Evolutionary conservation across 2,888 invertebrate species (phyloP), one percentile per base, ranked within the genome.

Genomic region (Metacarcinus magister): DNA sequence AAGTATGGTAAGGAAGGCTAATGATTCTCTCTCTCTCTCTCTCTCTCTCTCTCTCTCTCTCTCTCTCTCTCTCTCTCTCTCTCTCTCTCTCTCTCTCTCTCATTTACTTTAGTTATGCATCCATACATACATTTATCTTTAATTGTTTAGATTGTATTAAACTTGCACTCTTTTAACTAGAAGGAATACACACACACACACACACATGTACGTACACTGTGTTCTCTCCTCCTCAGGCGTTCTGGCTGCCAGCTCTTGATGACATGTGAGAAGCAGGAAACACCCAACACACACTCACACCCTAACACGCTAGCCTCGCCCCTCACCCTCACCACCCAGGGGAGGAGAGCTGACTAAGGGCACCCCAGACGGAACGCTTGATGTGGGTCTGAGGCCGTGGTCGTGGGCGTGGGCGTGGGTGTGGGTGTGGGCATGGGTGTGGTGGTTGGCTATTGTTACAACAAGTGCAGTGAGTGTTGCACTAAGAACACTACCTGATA

Each of bases 1-100:
- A 93, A 99, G 99, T 97, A 99, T 99, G 99, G 99, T 98, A 97
- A 97, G 97, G 94, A 75, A 99, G 99, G 99, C 99, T 98, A 97
- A 97, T 97, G 94, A 75, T 28, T 8, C 8, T 8, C n/a, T 28
- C 28, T 75, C 28, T 75, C 28, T 75, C 28, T 87, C 19, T 93
- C 19, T 92, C 39, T 43, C 16, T 95, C 23, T 44, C 91, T 89
- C 39, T 23, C 28, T 60, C 16, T n/a, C n/a, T n/a, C n/a, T n/a
- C n/a, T n/a, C n/a, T n/a, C n/a, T n/a, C n/a, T n/a, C n/a, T n/a
- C n/a, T n/a, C n/a, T n/a, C n/a, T n/a, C n/a, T n/a, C n/a, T n/a
- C n/a, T n/a, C n/a, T n/a, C n/a, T n/a, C n/a, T n/a, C n/a, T n/a
- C n/a, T 43, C 44, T 44, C 46, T 23, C 32, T 23, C 46, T 43